These are phyloP conservation scores for Hydrolagus colliei DNA, from an alignment of 2,797 vertebrate species.

Conservation along the genomic window DNA sequence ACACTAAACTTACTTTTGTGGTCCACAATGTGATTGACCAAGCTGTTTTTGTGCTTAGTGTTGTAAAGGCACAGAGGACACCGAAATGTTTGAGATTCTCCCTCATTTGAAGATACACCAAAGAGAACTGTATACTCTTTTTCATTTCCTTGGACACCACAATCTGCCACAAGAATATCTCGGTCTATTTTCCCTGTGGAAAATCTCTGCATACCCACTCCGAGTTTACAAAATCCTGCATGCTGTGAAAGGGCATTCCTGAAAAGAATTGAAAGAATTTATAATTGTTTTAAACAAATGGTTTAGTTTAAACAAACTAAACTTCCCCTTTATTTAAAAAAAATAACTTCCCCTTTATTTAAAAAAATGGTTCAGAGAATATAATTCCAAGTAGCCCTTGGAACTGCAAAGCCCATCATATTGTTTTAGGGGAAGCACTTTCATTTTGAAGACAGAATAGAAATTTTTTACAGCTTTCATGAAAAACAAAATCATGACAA, in stretches of 20 bases:
- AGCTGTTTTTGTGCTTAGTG: constrained; percentile 14
- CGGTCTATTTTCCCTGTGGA: not conserved
- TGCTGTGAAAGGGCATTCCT: constrained; percentile 20
- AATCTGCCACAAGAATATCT: not conserved
- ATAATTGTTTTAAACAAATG: not conserved
- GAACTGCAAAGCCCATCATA: too few species aligned
- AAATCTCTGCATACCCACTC: not conserved
- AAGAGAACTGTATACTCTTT: not conserved
- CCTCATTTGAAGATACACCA: not conserved
- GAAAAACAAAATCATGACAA: too few species aligned
- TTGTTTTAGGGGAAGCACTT: too few species aligned
- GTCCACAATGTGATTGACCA: constrained; percentile 7
- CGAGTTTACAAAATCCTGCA: constrained; percentile 9
- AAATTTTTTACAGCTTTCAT: too few species aligned
- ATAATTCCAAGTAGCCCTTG: too few species aligned
- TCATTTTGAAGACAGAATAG: too few species aligned
- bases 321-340: not conserved
- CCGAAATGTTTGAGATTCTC: not conserved
- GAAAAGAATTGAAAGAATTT: not conserved
- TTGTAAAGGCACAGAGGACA: constrained; percentile 9
- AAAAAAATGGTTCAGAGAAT: too few species aligned
- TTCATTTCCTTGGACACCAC: not conserved
- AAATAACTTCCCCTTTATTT: not conserved
- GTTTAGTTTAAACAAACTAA: not conserved
- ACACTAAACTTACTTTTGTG: constrained; percentile 1